Conservation (phyloP, 2,113 vertebrate species). For the Gymnobelideus leadbeateri region DNA sequence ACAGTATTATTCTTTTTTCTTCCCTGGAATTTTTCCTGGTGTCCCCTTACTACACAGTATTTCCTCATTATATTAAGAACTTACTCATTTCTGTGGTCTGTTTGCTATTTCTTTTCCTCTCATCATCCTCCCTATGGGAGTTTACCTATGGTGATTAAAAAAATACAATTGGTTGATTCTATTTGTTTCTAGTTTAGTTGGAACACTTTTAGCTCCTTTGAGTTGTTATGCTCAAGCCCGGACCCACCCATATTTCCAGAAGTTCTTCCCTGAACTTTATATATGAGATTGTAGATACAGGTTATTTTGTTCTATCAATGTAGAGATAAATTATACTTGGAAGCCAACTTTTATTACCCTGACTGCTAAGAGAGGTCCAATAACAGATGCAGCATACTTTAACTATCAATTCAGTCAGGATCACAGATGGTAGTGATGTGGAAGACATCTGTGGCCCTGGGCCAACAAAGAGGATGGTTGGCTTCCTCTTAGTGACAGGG, state of each 20-base stretch:
- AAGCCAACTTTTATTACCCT: conserved; percentile 69
- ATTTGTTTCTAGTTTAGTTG: background rate
- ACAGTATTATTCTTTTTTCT: background rate
- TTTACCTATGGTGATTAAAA: background rate
- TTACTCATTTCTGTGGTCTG: background rate
- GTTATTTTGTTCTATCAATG: conserved; percentile 54
- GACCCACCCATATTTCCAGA: conserved; percentile 28
- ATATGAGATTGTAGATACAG: conserved; percentile 62
- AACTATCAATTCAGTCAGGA: conserved; percentile 62
- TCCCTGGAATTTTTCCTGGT: background rate
- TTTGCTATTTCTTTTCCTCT: background rate
- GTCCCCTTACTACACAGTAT: background rate
- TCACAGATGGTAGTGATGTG: conserved; percentile 72
- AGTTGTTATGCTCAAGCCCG: background rate
- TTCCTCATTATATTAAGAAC: background rate
- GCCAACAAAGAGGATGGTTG: conserved; percentile 50
- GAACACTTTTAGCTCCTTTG: background rate
- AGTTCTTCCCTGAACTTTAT: conserved; percentile 33
- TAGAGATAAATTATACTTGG: conserved; percentile 60
- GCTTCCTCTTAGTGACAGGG: conserved; percentile 57
- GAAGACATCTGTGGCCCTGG: conserved; percentile 72
- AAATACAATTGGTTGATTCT: background rate
- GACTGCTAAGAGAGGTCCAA: conserved; percentile 63
- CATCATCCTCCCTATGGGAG: background rate
- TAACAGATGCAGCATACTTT: conserved; percentile 74